Conservation (phyloP, 2,888 invertebrate species). For the Drosophila atripex region DNA sequence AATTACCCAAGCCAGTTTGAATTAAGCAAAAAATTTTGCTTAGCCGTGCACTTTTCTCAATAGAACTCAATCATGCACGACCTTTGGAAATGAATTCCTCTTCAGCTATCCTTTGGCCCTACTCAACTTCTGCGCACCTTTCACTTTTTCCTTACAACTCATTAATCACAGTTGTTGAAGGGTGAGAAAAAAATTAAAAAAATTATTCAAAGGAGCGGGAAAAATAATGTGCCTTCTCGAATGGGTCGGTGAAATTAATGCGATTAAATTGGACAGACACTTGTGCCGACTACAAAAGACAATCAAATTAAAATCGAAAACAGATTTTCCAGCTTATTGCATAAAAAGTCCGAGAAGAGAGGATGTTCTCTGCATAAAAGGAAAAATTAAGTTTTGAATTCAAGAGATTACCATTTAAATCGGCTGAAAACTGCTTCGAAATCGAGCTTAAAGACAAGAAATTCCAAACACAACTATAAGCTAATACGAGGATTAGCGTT, state of each 20-base stretch:
- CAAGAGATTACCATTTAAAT: too few species aligned
- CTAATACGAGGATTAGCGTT: too few species aligned
- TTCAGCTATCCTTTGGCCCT: conserved; percentile 13
- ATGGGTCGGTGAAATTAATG: conserved; percentile 61
- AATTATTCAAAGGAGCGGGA: conserved; percentile 22
- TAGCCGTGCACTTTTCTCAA: conserved; percentile 44
- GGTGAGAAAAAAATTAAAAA: conserved; percentile 15
- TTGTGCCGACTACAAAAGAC: conserved; percentile 53
- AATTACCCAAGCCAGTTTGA: conserved; percentile 35
- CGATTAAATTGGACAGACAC: conserved; percentile 59
- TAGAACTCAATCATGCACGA: conserved; percentile 58
- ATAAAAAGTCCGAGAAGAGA: background rate
- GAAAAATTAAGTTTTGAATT: too few species aligned
- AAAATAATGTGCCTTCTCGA: conserved; percentile 46
- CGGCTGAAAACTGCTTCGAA: too few species aligned
- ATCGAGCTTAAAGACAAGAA: too few species aligned
- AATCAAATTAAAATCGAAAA: conserved; percentile 57
- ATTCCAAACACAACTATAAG: too few species aligned
- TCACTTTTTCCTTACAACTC: conserved; percentile 65
- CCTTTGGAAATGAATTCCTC: conserved; percentile 21
- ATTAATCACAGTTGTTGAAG: conserved; percentile 64
- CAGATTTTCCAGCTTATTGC: conserved; percentile 24
- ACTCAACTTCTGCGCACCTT: conserved; percentile 56
- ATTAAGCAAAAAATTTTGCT: conserved; percentile 27
- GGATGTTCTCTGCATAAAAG: background rate